These are phyloP conservation scores for Pitta sordida DNA, from an alignment of 2,113 vertebrate genomes.

Conservation along the genomic window DNA sequence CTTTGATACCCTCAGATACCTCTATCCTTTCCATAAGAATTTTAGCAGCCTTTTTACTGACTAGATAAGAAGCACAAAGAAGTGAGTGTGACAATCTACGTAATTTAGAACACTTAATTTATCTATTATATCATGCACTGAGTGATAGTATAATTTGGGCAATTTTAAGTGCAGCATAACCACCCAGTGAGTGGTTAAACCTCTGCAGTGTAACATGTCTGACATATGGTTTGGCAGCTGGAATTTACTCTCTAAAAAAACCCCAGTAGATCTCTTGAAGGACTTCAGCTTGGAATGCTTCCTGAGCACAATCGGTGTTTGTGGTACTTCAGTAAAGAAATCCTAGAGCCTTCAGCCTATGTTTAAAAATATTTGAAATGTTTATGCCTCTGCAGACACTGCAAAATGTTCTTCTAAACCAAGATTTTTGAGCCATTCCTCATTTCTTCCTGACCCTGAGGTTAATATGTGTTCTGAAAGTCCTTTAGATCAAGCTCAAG, in stretches of 20 bases:
- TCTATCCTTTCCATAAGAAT: not conserved
- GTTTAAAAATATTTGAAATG: not conserved
- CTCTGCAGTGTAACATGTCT: not conserved
- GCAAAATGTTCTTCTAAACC: not conserved
- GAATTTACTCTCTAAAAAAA: not conserved
- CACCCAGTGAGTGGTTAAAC: not conserved
- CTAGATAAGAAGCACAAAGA: not conserved
- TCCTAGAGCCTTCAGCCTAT: not conserved
- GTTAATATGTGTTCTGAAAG: not conserved
- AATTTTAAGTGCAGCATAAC: not conserved
- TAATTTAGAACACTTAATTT: constrained; percentile 35
- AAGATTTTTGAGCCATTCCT: not conserved
- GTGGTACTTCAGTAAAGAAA: not conserved
- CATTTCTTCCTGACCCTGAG: not conserved
- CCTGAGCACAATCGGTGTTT: not conserved
- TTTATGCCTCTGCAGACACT: not conserved
- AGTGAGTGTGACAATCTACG: not conserved
- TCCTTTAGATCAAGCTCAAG: not conserved
- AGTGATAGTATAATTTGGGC: constrained; percentile 29
- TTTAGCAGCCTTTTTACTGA: not conserved
- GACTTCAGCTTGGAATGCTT: not conserved
- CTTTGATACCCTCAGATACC: not conserved
- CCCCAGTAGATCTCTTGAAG: not conserved
- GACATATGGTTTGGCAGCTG: not conserved
- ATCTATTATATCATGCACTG: constrained; percentile 4